These are phyloP conservation scores for Dromiciops gliroides DNA, from an alignment of 2,113 vertebrate genomes.

Conservation along the genomic window DNA sequence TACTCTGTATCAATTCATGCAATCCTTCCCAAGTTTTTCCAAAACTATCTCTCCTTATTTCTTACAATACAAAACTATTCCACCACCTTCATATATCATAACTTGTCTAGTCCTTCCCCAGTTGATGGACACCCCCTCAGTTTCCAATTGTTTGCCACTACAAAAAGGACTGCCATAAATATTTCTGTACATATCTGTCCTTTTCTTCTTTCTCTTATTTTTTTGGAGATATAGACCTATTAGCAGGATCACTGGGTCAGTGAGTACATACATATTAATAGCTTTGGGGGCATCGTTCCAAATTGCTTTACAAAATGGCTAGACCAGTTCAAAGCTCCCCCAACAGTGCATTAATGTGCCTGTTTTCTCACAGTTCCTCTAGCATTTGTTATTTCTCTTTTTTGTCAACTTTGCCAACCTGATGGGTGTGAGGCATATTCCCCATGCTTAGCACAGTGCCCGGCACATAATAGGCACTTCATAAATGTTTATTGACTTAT, in stretches of 20 bases:
- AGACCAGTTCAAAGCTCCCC: background rate
- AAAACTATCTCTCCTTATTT: background rate
- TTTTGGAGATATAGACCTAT: background rate
- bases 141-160: background rate
- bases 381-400: background rate
- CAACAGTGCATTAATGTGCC: background rate
- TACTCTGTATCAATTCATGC: background rate
- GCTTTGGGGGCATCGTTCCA: too few relatives aligned
- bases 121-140: background rate
- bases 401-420: background rate
- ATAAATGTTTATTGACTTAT: background rate
- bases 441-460: background rate
- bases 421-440: background rate
- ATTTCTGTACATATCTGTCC: background rate
- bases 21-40: background rate
- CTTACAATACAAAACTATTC: background rate
- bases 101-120: background rate
- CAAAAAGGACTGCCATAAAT: background rate
- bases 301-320: background rate
- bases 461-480: background rate
- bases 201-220: background rate
- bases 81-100: background rate
- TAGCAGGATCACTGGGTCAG: background rate
- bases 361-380: background rate
- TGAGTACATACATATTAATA: background rate